Evolutionary conservation across 92 coral and sea anemone species (phyloP).

Genomic region (Heliopora coerulea): DNA sequence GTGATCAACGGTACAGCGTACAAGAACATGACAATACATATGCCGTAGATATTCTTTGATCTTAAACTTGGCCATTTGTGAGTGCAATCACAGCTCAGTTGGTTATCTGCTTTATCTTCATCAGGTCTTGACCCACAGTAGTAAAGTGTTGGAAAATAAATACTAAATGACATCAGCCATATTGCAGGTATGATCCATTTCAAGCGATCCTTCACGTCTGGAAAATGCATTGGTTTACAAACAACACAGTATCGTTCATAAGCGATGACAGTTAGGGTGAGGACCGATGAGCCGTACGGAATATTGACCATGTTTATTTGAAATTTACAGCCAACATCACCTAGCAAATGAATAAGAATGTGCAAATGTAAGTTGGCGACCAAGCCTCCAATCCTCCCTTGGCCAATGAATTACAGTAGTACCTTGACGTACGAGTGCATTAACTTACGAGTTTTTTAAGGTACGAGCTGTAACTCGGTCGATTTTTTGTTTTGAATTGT

Average conservation of each 20-base stretch:
- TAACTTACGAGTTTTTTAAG: no score
- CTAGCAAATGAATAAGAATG: neutral
- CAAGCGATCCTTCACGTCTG: constrained; percentile 2
- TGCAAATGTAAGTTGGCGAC: no score
- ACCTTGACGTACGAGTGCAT: no score
- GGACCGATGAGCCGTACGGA: constrained; percentile 34
- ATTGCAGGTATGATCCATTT: constrained; percentile 36
- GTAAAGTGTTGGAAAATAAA: constrained; percentile 34
- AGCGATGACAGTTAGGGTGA: constrained; percentile 12
- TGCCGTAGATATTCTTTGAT: constrained; percentile 13
- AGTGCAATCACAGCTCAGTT: constrained; percentile 31
- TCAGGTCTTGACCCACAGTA: constrained; percentile 21
- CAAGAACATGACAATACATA: constrained; percentile 33
- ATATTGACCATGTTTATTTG: constrained; percentile 40
- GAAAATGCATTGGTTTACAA: constrained; percentile 15
- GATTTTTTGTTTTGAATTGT: no score
- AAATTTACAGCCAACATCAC: constrained; percentile 38
- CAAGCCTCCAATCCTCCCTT: no score
- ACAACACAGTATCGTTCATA: constrained; percentile 30
- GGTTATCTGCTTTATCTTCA: constrained; percentile 13
- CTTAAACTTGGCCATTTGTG: constrained; percentile 20
- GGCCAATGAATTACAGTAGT: no score
- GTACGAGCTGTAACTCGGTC: no score
- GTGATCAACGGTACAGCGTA: constrained; percentile 54
- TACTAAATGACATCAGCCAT: constrained; percentile 3